Conservation (phyloP, 2,113 vertebrate species). For the Nothocercus julius region DNA sequence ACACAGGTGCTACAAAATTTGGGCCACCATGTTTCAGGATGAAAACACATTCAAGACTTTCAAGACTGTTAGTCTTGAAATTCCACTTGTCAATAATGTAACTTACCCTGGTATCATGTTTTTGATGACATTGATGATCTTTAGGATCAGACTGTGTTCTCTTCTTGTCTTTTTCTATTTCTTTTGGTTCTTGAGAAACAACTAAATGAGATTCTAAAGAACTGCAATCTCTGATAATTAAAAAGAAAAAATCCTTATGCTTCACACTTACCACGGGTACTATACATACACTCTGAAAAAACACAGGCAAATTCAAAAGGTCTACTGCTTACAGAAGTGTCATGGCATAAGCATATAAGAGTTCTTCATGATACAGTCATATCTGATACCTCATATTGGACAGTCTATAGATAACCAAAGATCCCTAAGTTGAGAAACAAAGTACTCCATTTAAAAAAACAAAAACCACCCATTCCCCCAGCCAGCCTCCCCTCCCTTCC, state of each 20-base stretch:
- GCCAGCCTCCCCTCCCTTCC: neutral
- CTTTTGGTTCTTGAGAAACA: neutral
- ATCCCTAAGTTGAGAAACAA: neutral
- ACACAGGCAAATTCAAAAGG: neutral
- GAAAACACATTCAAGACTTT: neutral
- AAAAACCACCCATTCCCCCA: neutral
- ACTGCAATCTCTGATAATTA: neutral
- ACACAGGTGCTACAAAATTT: neutral
- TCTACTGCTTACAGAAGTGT: neutral
- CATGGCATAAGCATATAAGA: neutral
- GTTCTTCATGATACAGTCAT: neutral
- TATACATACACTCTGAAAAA: fast-evolving
- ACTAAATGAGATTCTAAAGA: neutral
- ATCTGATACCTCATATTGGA: neutral
- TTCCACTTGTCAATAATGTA: fast-evolving
- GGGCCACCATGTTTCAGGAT: neutral
- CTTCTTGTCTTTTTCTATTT: slow-evolving; percentile 25
- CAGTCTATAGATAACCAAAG: neutral
- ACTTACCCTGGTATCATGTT: slow-evolving; percentile 50
- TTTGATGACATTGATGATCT: neutral
- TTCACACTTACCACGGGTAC: neutral
- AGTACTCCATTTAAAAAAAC: neutral
- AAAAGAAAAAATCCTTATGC: neutral
- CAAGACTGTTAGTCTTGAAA: neutral
- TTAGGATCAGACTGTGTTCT: neutral